These are phyloP conservation scores for Neotragus pygmaeus DNA, from an alignment of 2,113 vertebrate genomes.

Conservation along the genomic window DNA sequence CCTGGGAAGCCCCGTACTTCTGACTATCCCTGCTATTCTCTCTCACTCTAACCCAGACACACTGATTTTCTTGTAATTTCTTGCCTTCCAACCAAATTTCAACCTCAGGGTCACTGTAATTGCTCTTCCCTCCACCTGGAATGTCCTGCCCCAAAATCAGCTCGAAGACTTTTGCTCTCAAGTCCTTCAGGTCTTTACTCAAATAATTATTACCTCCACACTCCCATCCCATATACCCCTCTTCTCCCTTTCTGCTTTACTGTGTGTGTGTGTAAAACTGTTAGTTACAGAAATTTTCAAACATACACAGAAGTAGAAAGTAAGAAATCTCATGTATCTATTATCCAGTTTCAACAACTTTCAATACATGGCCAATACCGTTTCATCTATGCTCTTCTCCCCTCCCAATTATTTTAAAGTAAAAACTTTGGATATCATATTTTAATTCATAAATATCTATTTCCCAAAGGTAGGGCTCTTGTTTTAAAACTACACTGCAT, in stretches of 20 bases:
- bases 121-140: neutral
- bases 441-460: slow-evolving; percentile 17
- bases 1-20: neutral
- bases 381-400: neutral
- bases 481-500: neutral
- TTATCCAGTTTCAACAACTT: slow-evolving; percentile 1
- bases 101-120: neutral
- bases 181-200: neutral
- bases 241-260: neutral
- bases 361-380: neutral
- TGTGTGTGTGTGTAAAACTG: neutral
- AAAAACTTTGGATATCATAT: neutral
- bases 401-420: slow-evolving; percentile 37
- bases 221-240: neutral
- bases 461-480: neutral
- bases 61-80: neutral
- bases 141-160: neutral
- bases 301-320: slow-evolving; percentile 3
- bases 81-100: neutral
- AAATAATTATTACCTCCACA: neutral
- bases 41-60: neutral
- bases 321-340: neutral
- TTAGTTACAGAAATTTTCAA: slow-evolving; percentile 2
- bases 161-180: neutral
- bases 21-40: neutral